Conservation (phyloP, 2,888 invertebrate species). For the Lutraria lutraria region DNA sequence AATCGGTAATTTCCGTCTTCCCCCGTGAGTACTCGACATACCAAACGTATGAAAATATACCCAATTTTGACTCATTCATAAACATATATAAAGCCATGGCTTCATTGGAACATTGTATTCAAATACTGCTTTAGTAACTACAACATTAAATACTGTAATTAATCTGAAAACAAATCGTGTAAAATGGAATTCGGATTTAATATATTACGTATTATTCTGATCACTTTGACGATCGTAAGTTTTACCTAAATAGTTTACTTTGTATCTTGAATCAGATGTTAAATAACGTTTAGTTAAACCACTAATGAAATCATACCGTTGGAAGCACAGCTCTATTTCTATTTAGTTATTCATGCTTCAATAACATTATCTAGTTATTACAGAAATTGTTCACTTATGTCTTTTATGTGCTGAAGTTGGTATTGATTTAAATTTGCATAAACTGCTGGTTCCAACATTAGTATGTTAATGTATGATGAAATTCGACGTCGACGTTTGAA, state of each 20-base stretch:
- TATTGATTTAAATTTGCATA: too few species aligned
- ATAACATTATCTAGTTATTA: too few species aligned
- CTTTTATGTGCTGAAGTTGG: too few species aligned
- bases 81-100: not conserved
- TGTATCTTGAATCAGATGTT: not conserved
- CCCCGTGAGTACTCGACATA: conserved; percentile 47
- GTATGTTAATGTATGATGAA: too few species aligned
- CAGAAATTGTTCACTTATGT: too few species aligned
- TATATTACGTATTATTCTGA: not conserved
- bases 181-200: conserved; percentile 3
- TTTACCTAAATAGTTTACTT: not conserved
- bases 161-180: not conserved
- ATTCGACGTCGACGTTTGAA: too few species aligned
- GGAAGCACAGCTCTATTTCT: too few species aligned
- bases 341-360: too few species aligned
- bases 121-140: not conserved
- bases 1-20: conserved; percentile 53
- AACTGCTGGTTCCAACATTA: too few species aligned
- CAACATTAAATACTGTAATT: not conserved
- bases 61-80: conserved; percentile 13
- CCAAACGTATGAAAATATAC: conserved; percentile 22
- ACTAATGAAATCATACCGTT: too few species aligned
- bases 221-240: not conserved
- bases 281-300: not conserved
- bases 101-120: not conserved